Base-by-base conservation (phyloP, 2,113 vertebrate genomes). In the Ceuthmochares aereus region DNA sequence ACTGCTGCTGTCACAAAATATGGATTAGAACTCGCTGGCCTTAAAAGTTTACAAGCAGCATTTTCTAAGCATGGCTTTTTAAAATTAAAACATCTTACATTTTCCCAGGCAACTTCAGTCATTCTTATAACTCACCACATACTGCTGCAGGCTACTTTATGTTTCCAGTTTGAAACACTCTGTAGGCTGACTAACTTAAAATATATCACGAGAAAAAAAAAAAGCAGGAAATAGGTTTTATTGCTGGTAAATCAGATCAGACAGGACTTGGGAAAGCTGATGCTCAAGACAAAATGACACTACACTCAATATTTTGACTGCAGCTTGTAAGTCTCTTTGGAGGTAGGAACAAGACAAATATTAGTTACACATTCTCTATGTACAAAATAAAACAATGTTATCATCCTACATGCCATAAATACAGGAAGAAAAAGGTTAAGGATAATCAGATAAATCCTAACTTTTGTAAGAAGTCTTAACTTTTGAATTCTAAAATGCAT, bases 101-200 rank as follows among this genome's bases (percentile, higher is more conserved):
- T 90, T 94, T 78, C 34, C n/a, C 19, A 67, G 62, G 66, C 14
- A 59, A n/a, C 25, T 84, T 78, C 88, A 37, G 32, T 68, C 37
- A 34, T 56, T 55, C 34, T 68, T 68, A 14, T 7, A 72, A 92
- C 54, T 85, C 4, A 36, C 17, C 25, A 81, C 26, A 13, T 36
- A 30, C 29, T 63, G 29, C 62, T 85, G 37, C 37, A 26, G 58
- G 11, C 26, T 63, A 23, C 10, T 85, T 92, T n/a, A 3, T 55
- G 12, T 30, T 58, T 70, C 59, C 37, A 59, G 21, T 5, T 47
- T 32, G 63, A 89, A 55, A 30, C 32, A 25, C 25, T 68, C 42
- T 59, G n/a, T 40, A 78, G 64, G n/a, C 20, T 68, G 37, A 56
- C 36, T 78, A 51, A 26, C 34, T 78, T 51, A 51, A 70, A 78